A percentile compares a stretch with the other conserved stretches of the same genome.
Conservation (phyloP, 35 echinoderm and acorn worm species). For the Hemicentrotus pulcherrimus region DNA sequence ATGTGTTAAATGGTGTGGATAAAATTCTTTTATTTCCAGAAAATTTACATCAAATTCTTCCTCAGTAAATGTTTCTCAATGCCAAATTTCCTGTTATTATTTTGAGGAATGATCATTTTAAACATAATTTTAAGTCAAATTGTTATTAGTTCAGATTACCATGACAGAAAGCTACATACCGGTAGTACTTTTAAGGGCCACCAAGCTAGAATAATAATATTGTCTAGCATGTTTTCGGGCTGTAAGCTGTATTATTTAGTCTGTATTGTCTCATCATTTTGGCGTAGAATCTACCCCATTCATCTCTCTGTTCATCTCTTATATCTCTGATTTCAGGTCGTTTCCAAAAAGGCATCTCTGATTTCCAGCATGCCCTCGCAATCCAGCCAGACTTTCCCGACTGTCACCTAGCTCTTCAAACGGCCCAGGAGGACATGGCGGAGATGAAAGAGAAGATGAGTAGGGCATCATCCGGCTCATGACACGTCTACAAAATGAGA, state of each 20-base stretch:
- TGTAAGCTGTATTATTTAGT: background rate
- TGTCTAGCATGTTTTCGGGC: background rate
- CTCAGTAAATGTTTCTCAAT: no score
- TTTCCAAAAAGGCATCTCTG: constrained; percentile 68
- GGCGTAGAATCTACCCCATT: background rate
- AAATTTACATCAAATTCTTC: no score
- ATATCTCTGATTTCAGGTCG: constrained; percentile 57
- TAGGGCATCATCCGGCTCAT: background rate
- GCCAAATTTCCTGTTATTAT: no score
- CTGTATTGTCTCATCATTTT: no score
- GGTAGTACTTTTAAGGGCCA: background rate
- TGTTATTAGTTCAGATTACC: background rate
- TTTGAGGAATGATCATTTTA: no score
- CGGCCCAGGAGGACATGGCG: constrained; percentile 60
- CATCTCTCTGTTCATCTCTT: background rate
- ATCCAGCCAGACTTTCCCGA: constrained; percentile 78
- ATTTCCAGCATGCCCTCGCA: constrained; percentile 60
- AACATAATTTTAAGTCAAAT: no score
- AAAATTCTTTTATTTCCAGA: no score
- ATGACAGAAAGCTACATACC: background rate
- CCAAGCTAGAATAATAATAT: background rate
- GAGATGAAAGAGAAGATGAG: background rate
- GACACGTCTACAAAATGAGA: background rate
- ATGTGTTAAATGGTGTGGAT: no score
- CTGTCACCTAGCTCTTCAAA: constrained; percentile 59